Evolutionary conservation across 30 jellyfish, hydroid and myxozoan genomes (phyloP).

Genomic region (Aurelia sp.): DNA sequence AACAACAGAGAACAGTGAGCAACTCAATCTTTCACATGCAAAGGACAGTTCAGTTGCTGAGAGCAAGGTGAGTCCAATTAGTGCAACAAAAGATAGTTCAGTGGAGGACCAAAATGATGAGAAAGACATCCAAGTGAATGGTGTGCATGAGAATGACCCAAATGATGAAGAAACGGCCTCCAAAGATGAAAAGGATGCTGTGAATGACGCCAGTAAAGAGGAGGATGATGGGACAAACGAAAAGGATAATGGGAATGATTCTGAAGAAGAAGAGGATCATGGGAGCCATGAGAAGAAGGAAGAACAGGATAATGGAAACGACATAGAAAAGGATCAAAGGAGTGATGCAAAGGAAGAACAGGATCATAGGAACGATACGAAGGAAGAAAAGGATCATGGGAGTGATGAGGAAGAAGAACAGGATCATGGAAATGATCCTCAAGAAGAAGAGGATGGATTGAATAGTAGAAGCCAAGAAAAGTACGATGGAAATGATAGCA

Average conservation of each 20-base stretch:
- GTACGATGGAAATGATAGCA: neutral
- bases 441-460: neutral
- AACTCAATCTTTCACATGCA: too few relatives aligned
- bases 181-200: neutral
- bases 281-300: neutral
- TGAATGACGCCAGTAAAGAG: neutral
- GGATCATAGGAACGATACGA: neutral
- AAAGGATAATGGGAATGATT: neutral
- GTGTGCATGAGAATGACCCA: conserved; percentile 29
- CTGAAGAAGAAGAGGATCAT: neutral
- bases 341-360: neutral
- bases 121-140: neutral
- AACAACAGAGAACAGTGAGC: too few relatives aligned
- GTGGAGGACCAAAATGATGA: neutral
- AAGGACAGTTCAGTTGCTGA: neutral
- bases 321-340: neutral
- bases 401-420: neutral
- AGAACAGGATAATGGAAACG: neutral
- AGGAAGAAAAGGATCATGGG: neutral
- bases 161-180: neutral
- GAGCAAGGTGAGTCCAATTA: conserved; percentile 21
- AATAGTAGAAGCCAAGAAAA: neutral
- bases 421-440: neutral
- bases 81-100: neutral
- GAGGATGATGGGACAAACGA: neutral